Base-by-base conservation (phyloP, 2,113 vertebrate genomes). In the Thomomys bottae region DNA sequence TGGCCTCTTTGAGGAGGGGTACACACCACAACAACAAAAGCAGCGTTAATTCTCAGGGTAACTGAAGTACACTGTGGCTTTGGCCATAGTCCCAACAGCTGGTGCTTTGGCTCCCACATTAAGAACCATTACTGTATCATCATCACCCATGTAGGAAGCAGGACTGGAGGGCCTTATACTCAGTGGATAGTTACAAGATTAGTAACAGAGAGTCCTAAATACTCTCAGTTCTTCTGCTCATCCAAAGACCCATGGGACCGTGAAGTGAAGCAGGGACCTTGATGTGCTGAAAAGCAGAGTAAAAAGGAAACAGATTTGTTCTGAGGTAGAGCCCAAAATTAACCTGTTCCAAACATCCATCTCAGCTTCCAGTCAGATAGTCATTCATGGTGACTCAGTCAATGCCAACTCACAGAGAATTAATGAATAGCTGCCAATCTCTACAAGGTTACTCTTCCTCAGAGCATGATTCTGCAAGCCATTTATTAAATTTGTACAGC, bases 21-120 rank as follows among this genome's bases (percentile, higher is more conserved):
- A 23, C 17, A 9, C 0, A 2, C 17, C 23, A 68, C 24, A 49
- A 15, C 38, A 89, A 89, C 88, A 79, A 83, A 78, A 57, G 49
- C 77, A 68, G 89, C 38, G 87, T 75, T 15, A 11, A 61, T 64
- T 34, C 61, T 66, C 57, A 73, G 75, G 84, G 82, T 82, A 85
- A 87, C 49, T 3, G 3, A 81, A 79, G 42, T 34, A 24, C n/a
- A 36, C 79, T n/a, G 63, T 34, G 83, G 57, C 79, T 88, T 72
- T 68, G 93, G 93, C 92, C 77, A 20, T 63, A 49, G 68, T 78
- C 87, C 90, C 89, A 87, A 66, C 75, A 94, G 90, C 89, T 92
- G 77, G 81, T 61, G 49, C 68, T 45, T 20, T 32, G 34, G 89
- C 30, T 87, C 61, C 70, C 32, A 80, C 80, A 49, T 67, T 26